These are phyloP conservation scores for Sakesphorus luctuosus DNA, from an alignment of 2,113 vertebrate species.

Conservation along the genomic window DNA sequence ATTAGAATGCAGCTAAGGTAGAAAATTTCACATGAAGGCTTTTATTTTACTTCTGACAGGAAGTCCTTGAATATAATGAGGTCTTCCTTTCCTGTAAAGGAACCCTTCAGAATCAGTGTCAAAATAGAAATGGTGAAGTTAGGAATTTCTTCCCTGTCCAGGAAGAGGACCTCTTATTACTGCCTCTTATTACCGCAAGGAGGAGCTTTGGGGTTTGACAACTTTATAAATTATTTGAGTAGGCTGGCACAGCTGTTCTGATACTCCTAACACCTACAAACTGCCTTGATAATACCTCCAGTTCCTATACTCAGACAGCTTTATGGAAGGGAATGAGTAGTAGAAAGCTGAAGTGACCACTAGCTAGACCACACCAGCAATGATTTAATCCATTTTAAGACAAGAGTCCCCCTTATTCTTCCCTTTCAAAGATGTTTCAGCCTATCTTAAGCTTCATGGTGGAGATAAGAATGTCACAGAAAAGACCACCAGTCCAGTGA, in stretches of 20 bases:
- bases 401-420: background rate
- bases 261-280: background rate
- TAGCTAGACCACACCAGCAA: background rate
- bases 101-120: background rate
- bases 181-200: background rate
- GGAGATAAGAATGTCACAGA: background rate
- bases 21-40: background rate
- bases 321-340: background rate
- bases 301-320: background rate
- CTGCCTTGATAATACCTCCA: background rate
- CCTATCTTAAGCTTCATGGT: background rate
- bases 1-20: background rate
- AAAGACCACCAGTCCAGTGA: background rate
- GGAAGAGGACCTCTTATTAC: background rate
- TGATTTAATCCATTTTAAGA: background rate
- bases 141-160: background rate
- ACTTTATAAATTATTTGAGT: background rate
- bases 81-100: background rate
- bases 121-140: background rate
- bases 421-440: background rate
- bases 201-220: background rate
- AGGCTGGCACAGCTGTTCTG: background rate
- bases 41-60: background rate
- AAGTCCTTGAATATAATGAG: background rate
- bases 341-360: background rate